Evolutionary conservation across 2,888 invertebrate genomes (phyloP).

Genomic region (Argyresthia goedartella): DNA sequence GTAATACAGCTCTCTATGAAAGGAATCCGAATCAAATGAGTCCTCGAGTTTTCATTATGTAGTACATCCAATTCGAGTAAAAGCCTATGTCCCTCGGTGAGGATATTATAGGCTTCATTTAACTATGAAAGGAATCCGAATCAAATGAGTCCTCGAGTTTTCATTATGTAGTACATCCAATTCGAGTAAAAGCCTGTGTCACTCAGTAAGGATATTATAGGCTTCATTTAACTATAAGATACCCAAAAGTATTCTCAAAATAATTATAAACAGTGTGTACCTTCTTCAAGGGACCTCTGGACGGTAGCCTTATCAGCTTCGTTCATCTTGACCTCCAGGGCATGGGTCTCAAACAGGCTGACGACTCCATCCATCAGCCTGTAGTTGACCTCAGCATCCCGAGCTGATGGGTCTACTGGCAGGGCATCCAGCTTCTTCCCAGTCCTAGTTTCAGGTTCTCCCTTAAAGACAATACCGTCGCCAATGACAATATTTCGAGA

Average conservation of each 20-base stretch:
- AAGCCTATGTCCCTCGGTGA: background rate
- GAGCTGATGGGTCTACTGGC: slow-evolving; percentile 79
- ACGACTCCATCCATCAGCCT: slow-evolving; percentile 81
- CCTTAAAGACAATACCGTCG: slow-evolving; percentile 74
- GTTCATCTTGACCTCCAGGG: slow-evolving; percentile 85
- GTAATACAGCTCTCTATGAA: too few relatives aligned
- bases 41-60: too few relatives aligned
- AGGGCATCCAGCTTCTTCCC: slow-evolving; percentile 75
- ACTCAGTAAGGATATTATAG: background rate
- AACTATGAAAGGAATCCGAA: too few relatives aligned
- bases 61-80: too few relatives aligned
- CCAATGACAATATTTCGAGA: slow-evolving; percentile 67
- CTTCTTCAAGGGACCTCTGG: slow-evolving; percentile 86
- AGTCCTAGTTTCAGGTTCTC: slow-evolving; percentile 52
- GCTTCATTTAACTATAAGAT: background rate
- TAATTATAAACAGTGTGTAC: slow-evolving; percentile 42
- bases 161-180: too few relatives aligned
- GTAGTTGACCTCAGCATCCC: slow-evolving; percentile 80
- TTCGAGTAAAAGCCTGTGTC: too few relatives aligned
- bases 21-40: too few relatives aligned
- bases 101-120: background rate
- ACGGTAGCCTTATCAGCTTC: slow-evolving; percentile 79
- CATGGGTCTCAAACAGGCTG: slow-evolving; percentile 82
- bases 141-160: too few relatives aligned
- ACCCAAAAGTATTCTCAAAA: too few relatives aligned